Conservation (phyloP, 2,797 vertebrate genomes). For the Coregonus suidteri region DNA sequence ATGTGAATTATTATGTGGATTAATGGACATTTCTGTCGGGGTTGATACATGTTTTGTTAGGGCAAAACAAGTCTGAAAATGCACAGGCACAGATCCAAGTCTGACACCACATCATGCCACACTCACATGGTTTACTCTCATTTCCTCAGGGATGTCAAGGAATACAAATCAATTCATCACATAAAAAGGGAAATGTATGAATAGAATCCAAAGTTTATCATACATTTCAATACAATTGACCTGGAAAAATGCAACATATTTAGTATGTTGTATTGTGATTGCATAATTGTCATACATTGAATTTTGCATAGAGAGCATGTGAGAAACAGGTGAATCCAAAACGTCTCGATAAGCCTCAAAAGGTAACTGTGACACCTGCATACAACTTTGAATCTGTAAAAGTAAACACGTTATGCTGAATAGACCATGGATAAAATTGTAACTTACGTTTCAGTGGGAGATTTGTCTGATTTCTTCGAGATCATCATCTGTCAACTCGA, state of each 20-base stretch:
- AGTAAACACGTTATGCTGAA: not conserved
- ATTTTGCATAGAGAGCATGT: too few species aligned
- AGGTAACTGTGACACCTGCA: not conserved
- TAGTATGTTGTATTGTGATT: not conserved
- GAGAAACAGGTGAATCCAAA: not conserved
- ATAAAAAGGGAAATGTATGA: not conserved
- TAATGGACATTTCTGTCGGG: too few species aligned
- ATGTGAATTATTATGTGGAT: too few species aligned
- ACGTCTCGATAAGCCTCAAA: not conserved
- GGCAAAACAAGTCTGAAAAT: not conserved
- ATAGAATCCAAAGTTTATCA: not conserved
- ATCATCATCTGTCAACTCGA: not conserved
- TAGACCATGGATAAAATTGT: not conserved
- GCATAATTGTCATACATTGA: too few species aligned
- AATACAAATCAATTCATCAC: not conserved
- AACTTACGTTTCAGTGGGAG: not conserved
- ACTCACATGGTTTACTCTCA: not conserved
- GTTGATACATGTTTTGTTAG: too few species aligned
- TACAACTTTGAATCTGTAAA: not conserved
- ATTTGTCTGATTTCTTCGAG: not conserved
- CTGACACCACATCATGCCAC: constrained; percentile 2
- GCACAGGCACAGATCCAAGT: not conserved
- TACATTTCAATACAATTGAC: too few species aligned
- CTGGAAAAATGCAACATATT: not conserved
- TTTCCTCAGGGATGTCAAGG: not conserved